A percentile compares a stretch with the other conserved stretches of the same genome.
phyloP scores from a whole-genome alignment of 2,797 vertebrate genomes.

The Coregonus sp. region DNA sequence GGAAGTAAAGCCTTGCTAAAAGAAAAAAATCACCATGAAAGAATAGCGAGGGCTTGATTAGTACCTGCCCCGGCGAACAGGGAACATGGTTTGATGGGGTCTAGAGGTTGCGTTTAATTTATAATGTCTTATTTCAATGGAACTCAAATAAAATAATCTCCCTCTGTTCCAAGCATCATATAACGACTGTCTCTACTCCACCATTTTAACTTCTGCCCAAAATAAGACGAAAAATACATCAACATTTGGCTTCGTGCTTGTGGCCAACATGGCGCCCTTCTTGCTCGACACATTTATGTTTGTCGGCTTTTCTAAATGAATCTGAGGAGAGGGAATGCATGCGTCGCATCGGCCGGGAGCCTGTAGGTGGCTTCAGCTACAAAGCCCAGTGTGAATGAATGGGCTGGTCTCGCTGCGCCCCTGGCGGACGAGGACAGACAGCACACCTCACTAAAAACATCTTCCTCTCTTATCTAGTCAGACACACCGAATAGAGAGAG shows the following conservation, averaged over 20 bases:
- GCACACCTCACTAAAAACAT: background rate
- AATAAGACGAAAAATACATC: conserved; percentile 34
- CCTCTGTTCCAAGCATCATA: conserved; percentile 42
- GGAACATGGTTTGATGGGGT: background rate
- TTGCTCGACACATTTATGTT: conserved; percentile 71
- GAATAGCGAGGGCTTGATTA: too few relatives aligned
- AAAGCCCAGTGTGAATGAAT: conserved; percentile 16
- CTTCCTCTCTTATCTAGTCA: background rate
- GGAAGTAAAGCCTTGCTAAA: too few relatives aligned
- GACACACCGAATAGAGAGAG: background rate
- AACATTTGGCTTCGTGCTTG: conserved; percentile 46
- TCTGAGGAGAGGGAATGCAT: conserved; percentile 49
- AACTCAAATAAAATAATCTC: conserved; percentile 37
- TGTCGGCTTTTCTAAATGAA: conserved; percentile 76
- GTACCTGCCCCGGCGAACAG: conserved; percentile 21
- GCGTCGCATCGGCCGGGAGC: conserved; percentile 56
- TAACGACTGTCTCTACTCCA: conserved; percentile 11
- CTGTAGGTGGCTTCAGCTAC: conserved; percentile 69
- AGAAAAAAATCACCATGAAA: background rate
- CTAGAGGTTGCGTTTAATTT: background rate
- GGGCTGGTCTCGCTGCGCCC: conserved; percentile 28
- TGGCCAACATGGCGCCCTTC: conserved; percentile 81
- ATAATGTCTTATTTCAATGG: background rate
- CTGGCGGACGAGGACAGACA: conserved; percentile 22
- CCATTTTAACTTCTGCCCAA: conserved; percentile 30